A percentile compares a stretch with the other conserved stretches of the same genome.
phyloP scores from a whole-genome alignment of 2,113 vertebrate species.

The Catharus bicknelli region DNA sequence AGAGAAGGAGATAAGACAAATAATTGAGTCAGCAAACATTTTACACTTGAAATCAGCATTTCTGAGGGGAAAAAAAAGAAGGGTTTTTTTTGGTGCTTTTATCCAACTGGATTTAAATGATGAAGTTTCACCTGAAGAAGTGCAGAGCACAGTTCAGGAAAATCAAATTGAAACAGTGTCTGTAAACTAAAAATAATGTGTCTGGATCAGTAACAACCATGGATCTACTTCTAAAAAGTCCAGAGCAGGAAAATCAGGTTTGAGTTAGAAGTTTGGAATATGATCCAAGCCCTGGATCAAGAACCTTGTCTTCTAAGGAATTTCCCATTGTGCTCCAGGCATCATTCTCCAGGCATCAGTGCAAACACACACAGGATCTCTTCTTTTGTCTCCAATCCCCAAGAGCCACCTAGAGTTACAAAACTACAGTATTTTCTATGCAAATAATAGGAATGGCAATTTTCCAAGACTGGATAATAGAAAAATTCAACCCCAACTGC shows the following conservation, averaged over 20 bases:
- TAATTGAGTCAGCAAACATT: neutral
- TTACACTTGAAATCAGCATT: neutral
- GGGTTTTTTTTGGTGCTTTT: neutral
- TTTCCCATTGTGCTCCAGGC: neutral
- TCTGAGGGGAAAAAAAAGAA: accelerated
- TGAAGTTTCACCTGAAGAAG: neutral
- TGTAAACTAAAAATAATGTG: neutral
- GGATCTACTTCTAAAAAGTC: neutral
- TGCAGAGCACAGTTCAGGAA: neutral
- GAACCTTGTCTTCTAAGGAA: neutral
- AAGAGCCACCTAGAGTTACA: slow-evolving; percentile 9
- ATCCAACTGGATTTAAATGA: neutral
- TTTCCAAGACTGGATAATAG: neutral
- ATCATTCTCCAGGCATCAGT: too few species aligned
- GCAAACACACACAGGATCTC: neutral
- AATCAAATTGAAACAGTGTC: neutral
- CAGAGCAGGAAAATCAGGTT: neutral
- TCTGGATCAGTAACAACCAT: neutral
- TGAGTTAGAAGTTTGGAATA: neutral
- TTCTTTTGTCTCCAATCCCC: slow-evolving; percentile 11
- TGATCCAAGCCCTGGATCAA: neutral
- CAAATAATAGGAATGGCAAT: neutral
- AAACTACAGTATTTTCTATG: neutral
- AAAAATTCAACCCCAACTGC: neutral
- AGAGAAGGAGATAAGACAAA: neutral